Evolutionary conservation across 2,113 vertebrate genomes (phyloP).

Genomic region (Gadus macrocephalus): DNA sequence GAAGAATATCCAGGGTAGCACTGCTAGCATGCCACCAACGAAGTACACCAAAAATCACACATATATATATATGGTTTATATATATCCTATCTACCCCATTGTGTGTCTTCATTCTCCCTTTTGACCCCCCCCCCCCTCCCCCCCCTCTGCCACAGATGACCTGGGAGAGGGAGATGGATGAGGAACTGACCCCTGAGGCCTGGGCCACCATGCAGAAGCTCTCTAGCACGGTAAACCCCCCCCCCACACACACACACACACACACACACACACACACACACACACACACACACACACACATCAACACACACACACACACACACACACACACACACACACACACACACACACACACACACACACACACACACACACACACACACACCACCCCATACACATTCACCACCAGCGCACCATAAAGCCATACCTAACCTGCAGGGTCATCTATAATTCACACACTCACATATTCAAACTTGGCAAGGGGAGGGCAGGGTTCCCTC

Average conservation of each 20-base stretch:
- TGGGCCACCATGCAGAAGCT: slow-evolving; percentile 70
- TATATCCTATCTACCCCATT: too few relatives aligned
- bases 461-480: slow-evolving; percentile 34
- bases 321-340: not conserved
- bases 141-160: slow-evolving; percentile 51
- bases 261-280: too few relatives aligned
- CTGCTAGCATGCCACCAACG: too few relatives aligned
- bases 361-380: too few relatives aligned
- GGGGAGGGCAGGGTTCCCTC: slow-evolving; percentile 2
- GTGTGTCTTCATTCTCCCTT: not conserved
- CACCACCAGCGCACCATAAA: slow-evolving; percentile 7
- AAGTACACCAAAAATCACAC: too few relatives aligned
- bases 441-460: slow-evolving; percentile 49
- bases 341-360: too few relatives aligned
- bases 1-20: too few relatives aligned
- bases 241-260: not conserved
- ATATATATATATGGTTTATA: too few relatives aligned
- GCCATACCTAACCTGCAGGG: slow-evolving; percentile 25
- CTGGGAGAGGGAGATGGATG: slow-evolving; percentile 67
- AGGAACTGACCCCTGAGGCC: slow-evolving; percentile 61
- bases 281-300: too few relatives aligned
- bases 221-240: slow-evolving; percentile 63
- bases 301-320: too few relatives aligned
- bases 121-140: not conserved
- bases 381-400: too few relatives aligned